Evolutionary conservation across 2,113 vertebrate species (phyloP).

Genomic region (Ictalurus punctatus): DNA sequence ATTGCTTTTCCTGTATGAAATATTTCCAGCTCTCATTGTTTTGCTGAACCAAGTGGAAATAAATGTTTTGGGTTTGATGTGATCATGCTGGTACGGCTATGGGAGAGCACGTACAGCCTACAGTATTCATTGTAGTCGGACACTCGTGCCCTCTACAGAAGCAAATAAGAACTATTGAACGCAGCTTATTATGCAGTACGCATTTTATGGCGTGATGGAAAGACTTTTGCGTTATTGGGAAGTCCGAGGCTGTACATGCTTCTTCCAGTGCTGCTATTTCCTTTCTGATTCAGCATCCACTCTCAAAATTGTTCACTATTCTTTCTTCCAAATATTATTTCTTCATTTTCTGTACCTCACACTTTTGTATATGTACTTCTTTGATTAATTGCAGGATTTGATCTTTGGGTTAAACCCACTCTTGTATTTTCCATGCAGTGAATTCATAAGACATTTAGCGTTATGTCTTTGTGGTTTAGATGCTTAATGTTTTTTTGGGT

Average conservation of each 20-base stretch:
- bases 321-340: not conserved
- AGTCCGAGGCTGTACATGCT: conserved; percentile 10
- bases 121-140: not conserved
- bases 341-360: conserved; percentile 6
- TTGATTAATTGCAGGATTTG: not conserved
- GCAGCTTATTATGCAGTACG: conserved; percentile 33
- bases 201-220: not conserved
- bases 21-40: not conserved
- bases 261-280: conserved; percentile 3
- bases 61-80: not conserved
- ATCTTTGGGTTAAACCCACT: not conserved
- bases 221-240: conserved; percentile 4
- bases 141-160: conserved; percentile 38
- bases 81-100: conserved; percentile 6
- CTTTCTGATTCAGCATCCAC: not conserved
- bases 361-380: not conserved
- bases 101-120: not conserved
- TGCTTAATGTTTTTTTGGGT: not conserved
- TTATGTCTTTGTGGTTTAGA: not conserved
- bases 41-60: conserved; percentile 31
- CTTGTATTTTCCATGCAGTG: not conserved
- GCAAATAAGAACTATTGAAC: not conserved
- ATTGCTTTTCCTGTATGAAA: not conserved
- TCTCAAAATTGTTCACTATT: not conserved
- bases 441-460: not conserved